phyloP scores from a whole-genome alignment of 2,797 vertebrate genomes.

The Sebastiscus albofasciatus region DNA sequence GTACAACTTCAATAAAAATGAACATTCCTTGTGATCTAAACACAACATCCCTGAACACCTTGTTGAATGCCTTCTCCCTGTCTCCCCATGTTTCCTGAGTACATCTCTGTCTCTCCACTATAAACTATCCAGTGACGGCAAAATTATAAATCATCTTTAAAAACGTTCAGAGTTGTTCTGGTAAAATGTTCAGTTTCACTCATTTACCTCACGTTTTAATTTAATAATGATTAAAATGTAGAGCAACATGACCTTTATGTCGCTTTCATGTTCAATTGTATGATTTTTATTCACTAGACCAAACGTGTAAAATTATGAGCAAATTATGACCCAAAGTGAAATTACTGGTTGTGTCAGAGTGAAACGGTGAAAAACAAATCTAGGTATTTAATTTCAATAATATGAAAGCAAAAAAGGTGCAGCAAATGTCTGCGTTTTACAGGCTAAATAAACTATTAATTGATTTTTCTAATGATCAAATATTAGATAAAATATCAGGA shows the following conservation, averaged over 20 bases:
- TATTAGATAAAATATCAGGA: conserved; percentile 2
- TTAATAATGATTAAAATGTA: background rate
- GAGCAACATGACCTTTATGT: background rate
- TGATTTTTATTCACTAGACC: background rate
- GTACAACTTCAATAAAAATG: background rate
- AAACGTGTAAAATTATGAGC: background rate
- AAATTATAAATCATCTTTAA: too few relatives aligned
- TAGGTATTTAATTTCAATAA: background rate
- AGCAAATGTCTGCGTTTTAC: background rate
- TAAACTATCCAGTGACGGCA: too few relatives aligned
- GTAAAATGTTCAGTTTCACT: background rate
- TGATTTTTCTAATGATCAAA: background rate
- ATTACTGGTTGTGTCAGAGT: background rate
- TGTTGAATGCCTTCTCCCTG: too few relatives aligned
- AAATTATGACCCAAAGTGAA: background rate
- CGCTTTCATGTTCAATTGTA: background rate
- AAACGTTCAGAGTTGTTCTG: too few relatives aligned
- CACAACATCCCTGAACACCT: too few relatives aligned
- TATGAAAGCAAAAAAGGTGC: background rate
- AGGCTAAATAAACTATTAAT: background rate
- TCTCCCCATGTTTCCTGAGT: too few relatives aligned
- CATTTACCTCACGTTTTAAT: background rate
- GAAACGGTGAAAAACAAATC: background rate
- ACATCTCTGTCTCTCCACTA: too few relatives aligned
- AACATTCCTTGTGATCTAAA: background rate